phyloP scores from a whole-genome alignment of 2,113 vertebrate genomes.

The Ranitomeya variabilis region DNA sequence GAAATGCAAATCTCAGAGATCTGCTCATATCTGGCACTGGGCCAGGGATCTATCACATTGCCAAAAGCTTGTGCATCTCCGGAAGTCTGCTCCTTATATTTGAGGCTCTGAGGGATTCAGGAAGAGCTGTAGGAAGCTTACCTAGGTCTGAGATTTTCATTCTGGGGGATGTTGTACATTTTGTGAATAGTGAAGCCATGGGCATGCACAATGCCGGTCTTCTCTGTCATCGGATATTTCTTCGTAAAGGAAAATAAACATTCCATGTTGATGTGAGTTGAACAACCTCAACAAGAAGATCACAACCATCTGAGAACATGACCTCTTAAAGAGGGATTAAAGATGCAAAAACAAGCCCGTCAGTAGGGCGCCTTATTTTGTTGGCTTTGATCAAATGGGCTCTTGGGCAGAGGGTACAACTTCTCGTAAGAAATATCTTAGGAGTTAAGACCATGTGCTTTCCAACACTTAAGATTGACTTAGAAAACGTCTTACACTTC shows the following conservation, averaged over 20 bases:
- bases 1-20: background rate
- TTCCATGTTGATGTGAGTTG: background rate
- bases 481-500: too few relatives aligned
- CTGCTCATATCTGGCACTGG: background rate
- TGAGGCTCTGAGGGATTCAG: background rate
- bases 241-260: constrained; percentile 3
- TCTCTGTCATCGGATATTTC: background rate
- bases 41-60: constrained; percentile 31
- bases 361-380: background rate
- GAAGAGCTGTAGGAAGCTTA: background rate
- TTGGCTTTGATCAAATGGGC: background rate
- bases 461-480: background rate
- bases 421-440: background rate
- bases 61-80: background rate
- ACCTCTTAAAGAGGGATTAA: background rate
- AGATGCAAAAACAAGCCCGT: background rate
- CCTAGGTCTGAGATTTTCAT: background rate
- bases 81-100: background rate
- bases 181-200: background rate
- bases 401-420: background rate
- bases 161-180: background rate
- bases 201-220: background rate
- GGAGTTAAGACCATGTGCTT: background rate
- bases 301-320: background rate
- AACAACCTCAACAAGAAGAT: background rate